phyloP scores from a whole-genome alignment of 2,113 vertebrate genomes.

The Recurvirostra avosetta region DNA sequence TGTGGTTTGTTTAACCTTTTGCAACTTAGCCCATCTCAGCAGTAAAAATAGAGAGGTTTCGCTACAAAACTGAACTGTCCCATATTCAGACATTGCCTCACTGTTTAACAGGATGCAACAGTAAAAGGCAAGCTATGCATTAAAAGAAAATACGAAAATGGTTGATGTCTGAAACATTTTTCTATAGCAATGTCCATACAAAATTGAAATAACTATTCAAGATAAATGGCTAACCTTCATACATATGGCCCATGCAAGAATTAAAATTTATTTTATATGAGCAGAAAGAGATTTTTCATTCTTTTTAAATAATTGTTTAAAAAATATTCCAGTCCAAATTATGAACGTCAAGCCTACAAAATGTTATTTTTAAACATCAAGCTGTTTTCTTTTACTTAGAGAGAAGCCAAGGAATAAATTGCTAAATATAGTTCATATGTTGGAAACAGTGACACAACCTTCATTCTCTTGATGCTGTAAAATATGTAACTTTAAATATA shows the following conservation, averaged over 20 bases:
- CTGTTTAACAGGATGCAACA: neutral
- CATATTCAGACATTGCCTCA: neutral
- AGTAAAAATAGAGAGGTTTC: neutral
- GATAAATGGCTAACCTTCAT: constrained; percentile 9
- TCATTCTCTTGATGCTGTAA: constrained; percentile 53
- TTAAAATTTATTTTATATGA: constrained; percentile 4
- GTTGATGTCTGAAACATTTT: neutral
- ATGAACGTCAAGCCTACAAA: constrained; percentile 54
- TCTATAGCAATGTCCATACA: neutral
- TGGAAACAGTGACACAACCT: constrained; percentile 66
- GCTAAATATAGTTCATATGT: constrained; percentile 67
- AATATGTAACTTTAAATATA: constrained; percentile 64
- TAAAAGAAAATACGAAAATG: neutral
- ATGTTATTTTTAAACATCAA: constrained; percentile 65
- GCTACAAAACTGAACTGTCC: neutral
- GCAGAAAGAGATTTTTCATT: constrained; percentile 35
- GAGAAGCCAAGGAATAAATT: constrained; percentile 61
- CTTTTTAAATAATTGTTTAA: constrained; percentile 39
- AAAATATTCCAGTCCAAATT: constrained; percentile 41
- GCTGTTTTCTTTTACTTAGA: constrained; percentile 62
- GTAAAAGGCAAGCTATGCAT: neutral
- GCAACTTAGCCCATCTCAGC: neutral
- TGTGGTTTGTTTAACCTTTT: neutral
- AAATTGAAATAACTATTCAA: constrained; percentile 4
- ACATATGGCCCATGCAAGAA: neutral